Evolutionary conservation across 2,113 vertebrate species (phyloP).

Genomic region (human): GRCh38 chr15:39042001-39042500

Average conservation of each 20-base stretch:
- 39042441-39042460: background rate
- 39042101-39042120: conserved; percentile 3
- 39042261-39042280: background rate
- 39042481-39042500: background rate
- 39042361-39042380: background rate
- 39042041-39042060: background rate
- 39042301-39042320: background rate
- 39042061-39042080: background rate
- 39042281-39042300: background rate
- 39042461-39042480: background rate
- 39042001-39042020: background rate
- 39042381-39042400: background rate
- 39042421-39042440: background rate
- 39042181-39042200: background rate
- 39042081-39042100: background rate
- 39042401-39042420: background rate
- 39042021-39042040: background rate
- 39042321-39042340: background rate
- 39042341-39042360: background rate
- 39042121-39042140: background rate
- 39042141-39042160: background rate
- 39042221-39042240: background rate
- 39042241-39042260: background rate
- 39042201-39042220: background rate
- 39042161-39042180: background rate